Conservation (phyloP, 2,113 vertebrate species). For the human (Homo sapiens) region DNA sequence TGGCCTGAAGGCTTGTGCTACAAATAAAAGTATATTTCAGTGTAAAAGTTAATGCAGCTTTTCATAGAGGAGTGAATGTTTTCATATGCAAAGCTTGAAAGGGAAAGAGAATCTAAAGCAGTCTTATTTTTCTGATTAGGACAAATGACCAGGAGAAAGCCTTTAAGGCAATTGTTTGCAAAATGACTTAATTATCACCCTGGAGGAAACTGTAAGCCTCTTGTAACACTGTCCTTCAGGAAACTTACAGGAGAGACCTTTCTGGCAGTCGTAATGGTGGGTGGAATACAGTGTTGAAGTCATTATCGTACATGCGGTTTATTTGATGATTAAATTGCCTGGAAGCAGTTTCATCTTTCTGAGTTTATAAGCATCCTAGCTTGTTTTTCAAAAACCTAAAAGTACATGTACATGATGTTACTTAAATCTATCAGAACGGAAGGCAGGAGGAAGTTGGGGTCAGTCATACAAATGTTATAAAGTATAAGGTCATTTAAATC, state of each 20-base stretch:
- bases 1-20: background rate
- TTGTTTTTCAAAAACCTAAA: background rate
- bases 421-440: background rate
- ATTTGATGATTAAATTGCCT: constrained; percentile 16
- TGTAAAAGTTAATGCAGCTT: background rate
- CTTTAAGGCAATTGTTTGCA: background rate
- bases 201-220: background rate
- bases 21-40: background rate
- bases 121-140: background rate
- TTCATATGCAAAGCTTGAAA: constrained; percentile 18
- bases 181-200: background rate
- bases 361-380: background rate
- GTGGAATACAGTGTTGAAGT: background rate
- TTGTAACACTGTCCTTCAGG: background rate
- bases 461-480: background rate
- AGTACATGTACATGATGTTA: background rate
- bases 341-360: background rate
- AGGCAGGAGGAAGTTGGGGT: background rate
- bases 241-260: background rate
- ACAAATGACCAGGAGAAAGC: background rate
- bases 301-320: background rate
- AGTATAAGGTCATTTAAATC: background rate
- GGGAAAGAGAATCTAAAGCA: background rate
- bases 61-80: background rate
- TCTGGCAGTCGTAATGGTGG: background rate